A percentile compares a stretch with the other conserved stretches of the same genome.
These are phyloP conservation scores for Lophotriccus pileatus DNA, from an alignment of 2,797 vertebrate genomes.

Conservation along the genomic window DNA sequence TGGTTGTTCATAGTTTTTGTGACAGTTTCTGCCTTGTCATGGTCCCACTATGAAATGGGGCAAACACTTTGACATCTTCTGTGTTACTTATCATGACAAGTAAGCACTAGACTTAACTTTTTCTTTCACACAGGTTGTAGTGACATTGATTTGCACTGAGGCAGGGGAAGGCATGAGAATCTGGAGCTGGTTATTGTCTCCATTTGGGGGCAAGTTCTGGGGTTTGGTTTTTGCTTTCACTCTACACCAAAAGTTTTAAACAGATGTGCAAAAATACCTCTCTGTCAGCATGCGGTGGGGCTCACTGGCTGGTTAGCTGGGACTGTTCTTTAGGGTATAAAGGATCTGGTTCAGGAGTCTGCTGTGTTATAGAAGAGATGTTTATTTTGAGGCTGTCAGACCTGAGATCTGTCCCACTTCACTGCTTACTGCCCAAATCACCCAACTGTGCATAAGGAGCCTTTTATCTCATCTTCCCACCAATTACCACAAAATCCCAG, in stretches of 20 bases:
- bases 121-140: neutral
- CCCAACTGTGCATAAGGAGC: fast-evolving
- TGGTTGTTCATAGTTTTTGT: neutral
- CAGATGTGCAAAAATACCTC: neutral
- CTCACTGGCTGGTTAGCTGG: neutral
- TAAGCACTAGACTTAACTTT: neutral
- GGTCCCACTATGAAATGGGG: neutral
- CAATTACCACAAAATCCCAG: neutral
- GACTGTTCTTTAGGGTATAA: neutral
- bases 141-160: neutral
- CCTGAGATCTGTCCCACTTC: neutral
- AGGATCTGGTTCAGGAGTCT: neutral
- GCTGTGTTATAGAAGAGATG: neutral
- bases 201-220: neutral
- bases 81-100: neutral
- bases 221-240: neutral
- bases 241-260: neutral
- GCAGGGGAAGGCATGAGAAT: neutral
- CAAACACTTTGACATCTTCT: neutral
- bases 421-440: neutral
- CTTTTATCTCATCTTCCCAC: neutral
- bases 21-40: neutral
- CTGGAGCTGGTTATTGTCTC: neutral
- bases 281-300: neutral
- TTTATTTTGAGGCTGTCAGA: neutral